Evolutionary conservation across 1,140 invertebrate species (phyloP).

Genomic region (Capitella teleta): DNA sequence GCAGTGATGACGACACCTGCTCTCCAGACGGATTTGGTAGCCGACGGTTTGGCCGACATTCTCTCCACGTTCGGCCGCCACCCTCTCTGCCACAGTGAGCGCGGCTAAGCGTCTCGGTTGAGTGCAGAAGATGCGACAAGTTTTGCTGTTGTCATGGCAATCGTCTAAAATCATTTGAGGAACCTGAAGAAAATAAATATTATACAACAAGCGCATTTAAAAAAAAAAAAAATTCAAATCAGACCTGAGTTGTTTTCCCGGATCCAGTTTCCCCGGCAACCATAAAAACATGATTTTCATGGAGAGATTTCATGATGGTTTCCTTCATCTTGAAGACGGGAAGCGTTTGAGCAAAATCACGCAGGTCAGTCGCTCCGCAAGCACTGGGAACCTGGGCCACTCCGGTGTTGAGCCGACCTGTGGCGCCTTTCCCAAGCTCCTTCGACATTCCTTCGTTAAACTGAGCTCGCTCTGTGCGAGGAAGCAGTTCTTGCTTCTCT

Average conservation of each 20-base stretch:
- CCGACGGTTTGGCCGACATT: constrained; percentile 75
- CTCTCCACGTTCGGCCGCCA: constrained; percentile 74
- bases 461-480: constrained; percentile 46
- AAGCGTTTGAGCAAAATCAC: constrained; percentile 38
- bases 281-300: constrained; percentile 50
- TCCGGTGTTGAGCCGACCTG: constrained; percentile 52
- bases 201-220: neutral
- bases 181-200: constrained; percentile 19
- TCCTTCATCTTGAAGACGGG: constrained; percentile 36
- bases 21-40: constrained; percentile 71
- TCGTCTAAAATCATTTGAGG: constrained; percentile 76
- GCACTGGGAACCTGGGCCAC: constrained; percentile 53
- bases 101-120: constrained; percentile 85
- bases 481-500: constrained; percentile 55
- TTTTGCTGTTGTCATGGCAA: constrained; percentile 50
- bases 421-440: constrained; percentile 38
- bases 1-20: too few relatives aligned
- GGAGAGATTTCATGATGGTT: constrained; percentile 29
- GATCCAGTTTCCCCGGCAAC: constrained; percentile 83
- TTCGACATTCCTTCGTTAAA: constrained; percentile 24
- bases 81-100: constrained; percentile 69
- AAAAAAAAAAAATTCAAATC: neutral
- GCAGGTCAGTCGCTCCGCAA: constrained; percentile 42
- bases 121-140: constrained; percentile 80
- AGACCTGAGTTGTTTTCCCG: constrained; percentile 81